Base-by-base conservation (phyloP, 2,113 vertebrate species). In the Urocolius indicus region DNA sequence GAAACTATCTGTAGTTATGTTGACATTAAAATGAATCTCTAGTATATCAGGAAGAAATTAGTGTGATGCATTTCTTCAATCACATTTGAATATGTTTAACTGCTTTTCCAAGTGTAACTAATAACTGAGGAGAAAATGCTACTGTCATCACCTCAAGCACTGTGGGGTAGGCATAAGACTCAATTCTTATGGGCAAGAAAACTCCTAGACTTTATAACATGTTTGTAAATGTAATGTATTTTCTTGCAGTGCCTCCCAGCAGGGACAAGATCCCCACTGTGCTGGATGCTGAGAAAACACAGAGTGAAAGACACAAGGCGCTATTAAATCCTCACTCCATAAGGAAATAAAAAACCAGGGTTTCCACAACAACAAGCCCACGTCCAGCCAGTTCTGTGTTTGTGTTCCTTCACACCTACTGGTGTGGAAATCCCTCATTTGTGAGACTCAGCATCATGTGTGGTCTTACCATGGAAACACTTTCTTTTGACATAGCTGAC, bases 61-160 rank as follows among this genome's bases (percentile, higher is more conserved):
- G 62, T 78, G 61, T 41, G 52, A 72, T 68, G 61, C 61, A 51
- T 58, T 72, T 48, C 80, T 76, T 45, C 80, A 82, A 38, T 32
- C 65, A 57, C 68, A 93, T 94, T 84, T 92, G 62, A 89, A 89
- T 81, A 27, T 92, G 54, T 93, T 94, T 94, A 79, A 45, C 66
- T 75, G 71, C 80, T 72, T 84, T 49, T 58, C 38, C 14, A 59
- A 34, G 57, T 84, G 55, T 79, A 92, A 90, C 51, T 63, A 90
- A 88, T 71, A 93, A 71, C 45, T 41, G 69, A 52, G 45, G 72
- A 79, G 74, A 91, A 93, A 93, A 85, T 79, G 57, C 57, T 87
- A 14, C 38, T 68, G 66, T 72, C 62, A 75, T 67, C 81, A 82
- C 62, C 52, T 65, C 45, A 66, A 93, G 78, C 84, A 45, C 32